phyloP scores from a whole-genome alignment of 2,888 invertebrate species.

The Dasysyrphus albostriatus region DNA sequence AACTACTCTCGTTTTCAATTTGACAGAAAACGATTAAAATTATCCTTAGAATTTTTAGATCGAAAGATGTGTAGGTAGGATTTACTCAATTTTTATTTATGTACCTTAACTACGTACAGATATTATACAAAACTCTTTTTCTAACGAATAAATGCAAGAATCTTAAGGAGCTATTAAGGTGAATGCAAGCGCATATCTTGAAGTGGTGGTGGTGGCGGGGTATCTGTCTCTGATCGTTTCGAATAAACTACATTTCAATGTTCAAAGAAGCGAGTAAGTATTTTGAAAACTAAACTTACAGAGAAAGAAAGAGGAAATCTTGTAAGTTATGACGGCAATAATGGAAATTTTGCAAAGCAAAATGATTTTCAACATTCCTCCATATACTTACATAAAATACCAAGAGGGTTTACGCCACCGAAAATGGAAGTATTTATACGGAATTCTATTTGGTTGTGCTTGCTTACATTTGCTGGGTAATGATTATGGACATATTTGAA shows the following conservation, averaged over 20 bases:
- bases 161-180: constrained; percentile 50
- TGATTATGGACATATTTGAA: not conserved
- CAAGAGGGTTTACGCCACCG: constrained; percentile 54
- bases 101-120: not conserved
- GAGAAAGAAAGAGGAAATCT: constrained; percentile 65
- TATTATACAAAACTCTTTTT: not conserved
- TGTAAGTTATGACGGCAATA: constrained; percentile 74
- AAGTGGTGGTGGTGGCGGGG: not conserved
- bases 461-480: constrained; percentile 22
- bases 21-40: constrained; percentile 61
- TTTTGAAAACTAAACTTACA: constrained; percentile 33
- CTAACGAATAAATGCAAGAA: not conserved
- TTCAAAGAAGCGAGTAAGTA: constrained; percentile 37
- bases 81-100: constrained; percentile 3
- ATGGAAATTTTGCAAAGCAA: constrained; percentile 68
- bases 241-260: constrained; percentile 55
- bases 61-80: not conserved
- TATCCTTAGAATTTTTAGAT: constrained; percentile 13
- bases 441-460: constrained; percentile 31
- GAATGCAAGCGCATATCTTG: constrained; percentile 50
- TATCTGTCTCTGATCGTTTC: constrained; percentile 42
- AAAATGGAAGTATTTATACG: constrained; percentile 72
- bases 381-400: not conserved
- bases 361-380: constrained; percentile 56
- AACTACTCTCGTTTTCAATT: constrained; percentile 56